These are phyloP conservation scores for Heliothis subflexa DNA, from an alignment of 1,140 invertebrate genomes.

Conservation along the genomic window DNA sequence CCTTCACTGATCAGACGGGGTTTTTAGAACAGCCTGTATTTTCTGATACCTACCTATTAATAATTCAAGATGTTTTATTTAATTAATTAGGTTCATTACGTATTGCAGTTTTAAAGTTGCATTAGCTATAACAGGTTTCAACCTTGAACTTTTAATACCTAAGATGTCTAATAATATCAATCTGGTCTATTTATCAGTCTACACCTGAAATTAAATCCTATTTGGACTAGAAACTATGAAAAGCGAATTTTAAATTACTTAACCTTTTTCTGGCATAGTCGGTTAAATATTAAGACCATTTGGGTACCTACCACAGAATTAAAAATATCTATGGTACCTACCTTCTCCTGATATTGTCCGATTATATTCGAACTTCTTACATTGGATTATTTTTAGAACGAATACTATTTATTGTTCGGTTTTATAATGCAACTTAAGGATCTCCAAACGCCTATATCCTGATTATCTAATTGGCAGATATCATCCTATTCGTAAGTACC, in stretches of 20 bases:
- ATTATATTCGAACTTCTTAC: no score
- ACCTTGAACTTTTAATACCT: slow-evolving; percentile 18
- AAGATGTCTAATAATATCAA: not conserved
- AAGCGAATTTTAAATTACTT: no score
- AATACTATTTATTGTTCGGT: not conserved
- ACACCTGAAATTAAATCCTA: not conserved
- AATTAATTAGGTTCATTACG: not conserved
- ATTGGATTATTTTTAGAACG: no score
- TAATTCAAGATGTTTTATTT: no score
- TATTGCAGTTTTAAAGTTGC: not conserved
- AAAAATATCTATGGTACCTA: no score
- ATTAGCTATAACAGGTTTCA: not conserved
- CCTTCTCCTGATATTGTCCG: no score
- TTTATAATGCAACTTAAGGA: not conserved
- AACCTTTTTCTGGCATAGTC: no score
- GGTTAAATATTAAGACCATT: not conserved
- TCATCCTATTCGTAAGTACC: no score
- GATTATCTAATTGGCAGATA: slow-evolving; percentile 28
- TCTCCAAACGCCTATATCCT: slow-evolving; percentile 16
- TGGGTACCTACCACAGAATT: no score
- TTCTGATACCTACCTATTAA: no score
- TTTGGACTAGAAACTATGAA: not conserved
- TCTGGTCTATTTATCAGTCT: slow-evolving; percentile 19
- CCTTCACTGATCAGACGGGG: no score
- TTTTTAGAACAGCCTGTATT: not conserved